Evolutionary conservation across 2,113 vertebrate species (phyloP), one percentile per base, ranked within the genome.

Genomic region (Apteryx mantelli): DNA sequence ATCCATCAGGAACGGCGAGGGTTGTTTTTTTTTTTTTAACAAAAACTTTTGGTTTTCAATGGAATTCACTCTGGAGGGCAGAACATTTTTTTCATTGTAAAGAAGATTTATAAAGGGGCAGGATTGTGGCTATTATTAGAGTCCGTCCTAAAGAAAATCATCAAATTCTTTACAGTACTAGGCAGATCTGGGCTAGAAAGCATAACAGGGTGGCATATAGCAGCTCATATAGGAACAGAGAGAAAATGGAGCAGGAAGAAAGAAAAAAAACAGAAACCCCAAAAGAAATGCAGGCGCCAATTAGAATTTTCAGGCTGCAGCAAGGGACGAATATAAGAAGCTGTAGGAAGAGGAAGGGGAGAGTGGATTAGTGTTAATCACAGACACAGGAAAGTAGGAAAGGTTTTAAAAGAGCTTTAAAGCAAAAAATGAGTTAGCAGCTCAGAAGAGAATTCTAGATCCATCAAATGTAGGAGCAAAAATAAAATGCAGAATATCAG

Each of bases 111-210:
- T 95, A 95, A 96, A 93, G 87, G 91, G 91, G 81, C 48, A 91
- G 86, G 91, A 92, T 77, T 95, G 81, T 70, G 84, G 75, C 84
- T 96, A 96, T 97, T 95, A 94, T 94, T 97, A 95, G 95, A 95
- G 40, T 66, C 74, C 26, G 80, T 94, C 74, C 82, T 74, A 81
- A 92, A 94, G 96, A 91, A 95, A 95, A 95, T 77, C 75, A 80
- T 97, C 82, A 94, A 96, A 95, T 95, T 91, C 86, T 91, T 97
- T 88, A 60, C 46, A 85, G 87, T 66, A 78, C 50, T 82, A 88
- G 95, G 95, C 87, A 97, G 92, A 96, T 93, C 86, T 94, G 68
- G 89, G 95, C 86, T 95, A 88, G 88, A 92, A 87, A 91, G 91
- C 93, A 44, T 94, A 86, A 92, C 82, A 91, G 82, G 88, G 74